Conservation (phyloP, 2,888 invertebrate genomes). For the Stictocephala bisonia region DNA sequence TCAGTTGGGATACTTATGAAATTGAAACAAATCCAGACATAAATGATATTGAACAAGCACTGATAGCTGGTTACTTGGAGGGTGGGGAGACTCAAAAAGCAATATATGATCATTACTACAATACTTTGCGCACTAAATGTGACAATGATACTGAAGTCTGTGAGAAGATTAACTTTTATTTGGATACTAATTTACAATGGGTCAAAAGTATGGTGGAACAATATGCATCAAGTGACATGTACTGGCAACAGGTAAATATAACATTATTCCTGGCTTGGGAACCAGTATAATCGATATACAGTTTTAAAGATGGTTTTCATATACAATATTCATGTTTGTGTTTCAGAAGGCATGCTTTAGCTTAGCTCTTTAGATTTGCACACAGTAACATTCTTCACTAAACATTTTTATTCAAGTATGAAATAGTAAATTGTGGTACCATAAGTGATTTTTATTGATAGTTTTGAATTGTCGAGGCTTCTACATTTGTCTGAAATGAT, state of each 20-base stretch:
- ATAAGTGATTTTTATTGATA: too few species aligned
- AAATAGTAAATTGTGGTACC: too few species aligned
- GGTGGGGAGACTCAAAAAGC: constrained; percentile 71
- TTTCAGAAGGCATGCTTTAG: too few species aligned
- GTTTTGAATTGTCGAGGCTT: too few species aligned
- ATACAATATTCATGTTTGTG: too few species aligned
- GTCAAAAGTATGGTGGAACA: constrained; percentile 60
- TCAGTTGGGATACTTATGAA: constrained; percentile 73
- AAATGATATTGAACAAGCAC: constrained; percentile 71
- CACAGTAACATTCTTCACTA: too few species aligned
- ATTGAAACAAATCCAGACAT: constrained; percentile 67
- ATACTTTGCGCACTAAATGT: constrained; percentile 61
- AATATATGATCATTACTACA: constrained; percentile 73
- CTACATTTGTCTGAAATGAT: too few species aligned
- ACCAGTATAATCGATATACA: too few species aligned
- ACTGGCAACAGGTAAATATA: constrained; percentile 75
- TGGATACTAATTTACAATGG: constrained; percentile 71
- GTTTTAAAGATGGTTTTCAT: too few species aligned
- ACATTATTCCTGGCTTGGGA: too few species aligned
- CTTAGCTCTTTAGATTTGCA: too few species aligned
- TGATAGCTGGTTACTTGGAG: constrained; percentile 74
- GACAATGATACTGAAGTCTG: constrained; percentile 69
- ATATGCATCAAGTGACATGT: constrained; percentile 65
- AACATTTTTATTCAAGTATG: too few species aligned
- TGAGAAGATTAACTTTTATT: constrained; percentile 68